A percentile compares a stretch with the other conserved stretches of the same genome.
phyloP scores from a whole-genome alignment of 2,888 invertebrate species.

The Coenonympha glycerion region DNA sequence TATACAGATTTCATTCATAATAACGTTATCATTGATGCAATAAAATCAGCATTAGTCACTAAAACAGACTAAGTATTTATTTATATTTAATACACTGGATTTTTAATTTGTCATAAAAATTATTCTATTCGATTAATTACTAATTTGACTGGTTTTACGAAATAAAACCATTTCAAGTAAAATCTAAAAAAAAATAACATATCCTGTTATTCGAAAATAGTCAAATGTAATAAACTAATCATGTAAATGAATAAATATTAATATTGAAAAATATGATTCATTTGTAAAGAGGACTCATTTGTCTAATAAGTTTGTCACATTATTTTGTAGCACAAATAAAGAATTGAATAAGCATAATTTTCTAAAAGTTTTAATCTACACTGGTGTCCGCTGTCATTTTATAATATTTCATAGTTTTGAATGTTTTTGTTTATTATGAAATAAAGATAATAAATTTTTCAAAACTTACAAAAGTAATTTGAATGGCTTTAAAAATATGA shows the following conservation, averaged over 20 bases:
- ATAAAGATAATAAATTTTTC: no score
- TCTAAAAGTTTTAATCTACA: no score
- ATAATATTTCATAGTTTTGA: no score
- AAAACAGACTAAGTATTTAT: constrained; percentile 7
- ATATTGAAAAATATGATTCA: neutral
- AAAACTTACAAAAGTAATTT: no score
- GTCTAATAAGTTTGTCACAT: no score
- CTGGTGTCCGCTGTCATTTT: no score
- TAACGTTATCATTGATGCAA: neutral
- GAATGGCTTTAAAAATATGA: neutral
- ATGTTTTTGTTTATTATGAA: no score
- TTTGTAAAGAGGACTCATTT: no score
- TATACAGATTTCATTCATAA: neutral
- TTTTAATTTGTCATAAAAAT: neutral
- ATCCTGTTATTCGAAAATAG: neutral
- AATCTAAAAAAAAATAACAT: neutral
- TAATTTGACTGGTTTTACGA: constrained; percentile 3
- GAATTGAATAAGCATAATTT: no score
- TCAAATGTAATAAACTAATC: neutral
- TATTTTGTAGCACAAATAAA: no score
- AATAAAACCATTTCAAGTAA: constrained; percentile 1
- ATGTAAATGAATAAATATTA: neutral
- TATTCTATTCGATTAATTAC: neutral
- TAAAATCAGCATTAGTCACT: constrained; percentile 6
- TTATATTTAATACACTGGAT: neutral